These are phyloP conservation scores for Astreopora myriophthalma DNA, from an alignment of 64 coral and sea anemone genomes.

Conservation along the genomic window DNA sequence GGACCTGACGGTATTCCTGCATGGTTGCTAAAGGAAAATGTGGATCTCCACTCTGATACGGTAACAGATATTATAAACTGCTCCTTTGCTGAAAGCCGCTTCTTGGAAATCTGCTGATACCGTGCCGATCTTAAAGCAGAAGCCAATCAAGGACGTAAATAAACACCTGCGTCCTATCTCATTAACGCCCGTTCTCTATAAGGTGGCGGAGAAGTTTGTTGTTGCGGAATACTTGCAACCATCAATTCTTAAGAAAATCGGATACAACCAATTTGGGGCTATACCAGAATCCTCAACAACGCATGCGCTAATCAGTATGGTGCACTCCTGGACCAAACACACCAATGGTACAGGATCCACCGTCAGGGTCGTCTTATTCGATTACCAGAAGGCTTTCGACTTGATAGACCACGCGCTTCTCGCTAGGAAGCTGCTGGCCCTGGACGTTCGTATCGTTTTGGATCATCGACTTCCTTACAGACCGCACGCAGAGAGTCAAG, in stretches of 20 bases:
- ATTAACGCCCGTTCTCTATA: neutral
- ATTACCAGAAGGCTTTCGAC: neutral
- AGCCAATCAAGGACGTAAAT: neutral
- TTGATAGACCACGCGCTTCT: neutral
- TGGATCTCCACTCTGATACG: neutral
- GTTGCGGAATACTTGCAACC: neutral
- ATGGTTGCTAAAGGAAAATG: neutral
- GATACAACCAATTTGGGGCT: neutral
- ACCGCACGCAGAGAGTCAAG: neutral
- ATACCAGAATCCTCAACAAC: neutral
- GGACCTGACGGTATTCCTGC: neutral
- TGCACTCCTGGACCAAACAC: neutral
- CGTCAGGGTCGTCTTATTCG: neutral
- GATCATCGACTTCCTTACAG: neutral
- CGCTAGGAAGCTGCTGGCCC: neutral
- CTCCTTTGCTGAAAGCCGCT: neutral
- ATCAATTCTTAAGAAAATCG: neutral
- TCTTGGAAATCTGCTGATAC: neutral
- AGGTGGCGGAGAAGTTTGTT: constrained; percentile 15
- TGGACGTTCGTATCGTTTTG: neutral
- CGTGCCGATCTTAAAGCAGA: neutral
- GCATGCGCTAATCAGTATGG: neutral
- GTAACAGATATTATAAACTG: neutral
- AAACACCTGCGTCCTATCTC: neutral
- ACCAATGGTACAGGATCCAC: neutral